phyloP scores from a whole-genome alignment of 2,113 vertebrate genomes.

The Erinaceus europaeus region DNA sequence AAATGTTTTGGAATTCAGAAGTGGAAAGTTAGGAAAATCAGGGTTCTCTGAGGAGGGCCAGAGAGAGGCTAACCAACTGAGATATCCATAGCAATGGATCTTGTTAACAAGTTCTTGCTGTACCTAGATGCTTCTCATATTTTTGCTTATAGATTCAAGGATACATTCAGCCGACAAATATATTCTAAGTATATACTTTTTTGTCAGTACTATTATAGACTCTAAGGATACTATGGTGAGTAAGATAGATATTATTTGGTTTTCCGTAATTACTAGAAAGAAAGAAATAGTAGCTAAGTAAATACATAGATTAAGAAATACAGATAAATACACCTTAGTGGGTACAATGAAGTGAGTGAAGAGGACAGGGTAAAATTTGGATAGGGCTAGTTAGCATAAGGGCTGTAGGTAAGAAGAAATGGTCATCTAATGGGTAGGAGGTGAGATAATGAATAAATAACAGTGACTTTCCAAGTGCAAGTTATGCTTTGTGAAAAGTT shows the following conservation, averaged over 20 bases:
- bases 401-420: not conserved
- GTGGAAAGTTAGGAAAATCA: not conserved
- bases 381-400: not conserved
- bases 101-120: not conserved
- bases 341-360: not conserved
- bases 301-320: not conserved
- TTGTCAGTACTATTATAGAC: not conserved
- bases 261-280: not conserved
- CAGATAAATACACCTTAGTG: not conserved
- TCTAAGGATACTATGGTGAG: not conserved
- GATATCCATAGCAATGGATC: not conserved
- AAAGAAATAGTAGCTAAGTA: slow-evolving; percentile 15
- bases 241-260: not conserved
- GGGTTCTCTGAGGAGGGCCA: not conserved
- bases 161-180: not conserved
- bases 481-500: not conserved
- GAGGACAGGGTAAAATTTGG: not conserved
- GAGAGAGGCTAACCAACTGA: not conserved
- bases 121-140: not conserved
- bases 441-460: not conserved
- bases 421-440: not conserved
- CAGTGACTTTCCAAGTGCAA: not conserved
- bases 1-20: not conserved
- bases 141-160: not conserved
- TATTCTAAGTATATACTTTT: slow-evolving; percentile 5